Evolutionary conservation across 2,888 invertebrate species (phyloP).

Genomic region (Halocaridina rubra): DNA sequence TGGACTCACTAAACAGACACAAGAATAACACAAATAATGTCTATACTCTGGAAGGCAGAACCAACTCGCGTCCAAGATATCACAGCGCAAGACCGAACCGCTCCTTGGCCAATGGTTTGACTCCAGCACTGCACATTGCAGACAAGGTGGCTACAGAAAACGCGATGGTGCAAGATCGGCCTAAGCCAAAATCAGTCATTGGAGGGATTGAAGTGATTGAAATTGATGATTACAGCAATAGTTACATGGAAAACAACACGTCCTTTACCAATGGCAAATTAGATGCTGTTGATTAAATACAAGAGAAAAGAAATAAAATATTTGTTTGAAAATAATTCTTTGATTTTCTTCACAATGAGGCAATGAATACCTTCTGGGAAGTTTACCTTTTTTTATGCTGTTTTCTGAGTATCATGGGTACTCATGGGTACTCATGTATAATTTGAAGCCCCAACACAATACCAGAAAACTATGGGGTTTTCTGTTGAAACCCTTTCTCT

Average conservation of each 20-base stretch:
- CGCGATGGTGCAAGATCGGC: not conserved
- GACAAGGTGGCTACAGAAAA: constrained; percentile 11
- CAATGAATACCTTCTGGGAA: not conserved
- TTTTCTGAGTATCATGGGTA: too few relatives aligned
- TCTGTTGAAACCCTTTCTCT: too few relatives aligned
- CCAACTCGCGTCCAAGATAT: not conserved
- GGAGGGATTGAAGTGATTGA: constrained; percentile 38
- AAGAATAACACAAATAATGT: constrained; percentile 10
- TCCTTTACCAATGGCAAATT: constrained; percentile 10
- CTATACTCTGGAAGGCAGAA: constrained; percentile 33
- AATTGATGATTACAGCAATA: constrained; percentile 12
- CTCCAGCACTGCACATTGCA: constrained; percentile 28
- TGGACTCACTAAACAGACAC: not conserved
- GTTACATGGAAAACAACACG: not conserved
- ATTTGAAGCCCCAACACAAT: too few relatives aligned
- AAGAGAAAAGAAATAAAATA: too few relatives aligned
- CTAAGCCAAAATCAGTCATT: not conserved
- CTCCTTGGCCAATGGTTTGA: constrained; percentile 30
- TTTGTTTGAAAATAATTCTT: too few relatives aligned
- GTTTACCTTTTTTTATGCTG: not conserved
- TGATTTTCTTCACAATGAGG: not conserved
- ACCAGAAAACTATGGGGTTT: not conserved
- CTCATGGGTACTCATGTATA: too few relatives aligned
- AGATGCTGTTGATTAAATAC: constrained; percentile 26
- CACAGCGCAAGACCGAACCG: constrained; percentile 9